phyloP scores from a whole-genome alignment of 2,113 vertebrate genomes.

The Centrocercus urophasianus region DNA sequence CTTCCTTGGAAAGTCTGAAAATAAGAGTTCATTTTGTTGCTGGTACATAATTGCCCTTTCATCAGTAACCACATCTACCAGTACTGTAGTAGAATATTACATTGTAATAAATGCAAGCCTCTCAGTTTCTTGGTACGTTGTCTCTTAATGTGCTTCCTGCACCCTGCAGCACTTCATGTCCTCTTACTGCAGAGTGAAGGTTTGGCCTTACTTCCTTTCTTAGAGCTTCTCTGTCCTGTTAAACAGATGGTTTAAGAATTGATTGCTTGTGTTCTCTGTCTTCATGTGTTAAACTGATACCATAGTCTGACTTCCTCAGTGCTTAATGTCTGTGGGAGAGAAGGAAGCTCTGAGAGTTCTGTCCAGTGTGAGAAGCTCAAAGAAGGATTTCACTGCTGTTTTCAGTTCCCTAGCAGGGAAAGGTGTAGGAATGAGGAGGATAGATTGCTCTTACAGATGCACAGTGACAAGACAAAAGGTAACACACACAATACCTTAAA shows the following conservation, averaged over 20 bases:
- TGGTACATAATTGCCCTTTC: not conserved
- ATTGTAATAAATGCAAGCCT: not conserved
- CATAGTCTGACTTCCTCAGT: not conserved
- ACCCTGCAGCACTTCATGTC: not conserved
- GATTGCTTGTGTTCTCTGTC: not conserved
- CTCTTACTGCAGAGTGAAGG: not conserved
- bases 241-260: not conserved
- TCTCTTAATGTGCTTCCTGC: not conserved
- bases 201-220: not conserved
- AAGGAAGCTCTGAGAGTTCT: not conserved
- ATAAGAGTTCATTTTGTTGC: not conserved
- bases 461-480: not conserved
- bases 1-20: not conserved
- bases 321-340: not conserved
- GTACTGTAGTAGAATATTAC: not conserved
- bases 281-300: not conserved
- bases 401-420: not conserved
- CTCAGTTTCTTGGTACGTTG: not conserved
- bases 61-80: not conserved
- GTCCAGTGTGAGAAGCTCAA: not conserved
- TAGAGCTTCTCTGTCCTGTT: not conserved
- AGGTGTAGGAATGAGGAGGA: not conserved
- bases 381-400: not conserved
- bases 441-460: not conserved
- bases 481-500: not conserved